These are phyloP conservation scores for Betta splendens DNA, from an alignment of 2,797 vertebrate species.

Conservation along the genomic window DNA sequence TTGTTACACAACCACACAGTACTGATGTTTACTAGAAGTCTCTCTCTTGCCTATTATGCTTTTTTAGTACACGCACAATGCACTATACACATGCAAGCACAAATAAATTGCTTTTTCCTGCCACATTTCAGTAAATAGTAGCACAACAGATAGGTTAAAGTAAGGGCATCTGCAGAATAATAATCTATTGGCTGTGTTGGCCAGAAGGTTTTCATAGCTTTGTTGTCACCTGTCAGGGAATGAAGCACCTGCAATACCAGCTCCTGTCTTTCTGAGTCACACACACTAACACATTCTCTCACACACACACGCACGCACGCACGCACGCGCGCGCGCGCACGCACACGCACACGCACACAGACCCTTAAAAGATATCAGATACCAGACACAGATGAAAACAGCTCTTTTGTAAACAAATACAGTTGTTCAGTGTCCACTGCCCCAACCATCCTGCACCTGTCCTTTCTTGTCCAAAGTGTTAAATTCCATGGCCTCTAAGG, in stretches of 20 bases:
- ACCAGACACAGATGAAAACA: slow-evolving; percentile 26
- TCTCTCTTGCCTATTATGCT: too few species aligned
- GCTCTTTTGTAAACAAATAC: slow-evolving; percentile 30
- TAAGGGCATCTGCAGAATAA: slow-evolving; percentile 47
- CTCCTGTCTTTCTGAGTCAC: slow-evolving; percentile 61
- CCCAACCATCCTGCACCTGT: slow-evolving; percentile 59
- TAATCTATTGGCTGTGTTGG: slow-evolving; percentile 66
- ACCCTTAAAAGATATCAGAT: too few species aligned
- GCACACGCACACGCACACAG: slow-evolving; percentile 2
- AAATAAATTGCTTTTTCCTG: too few species aligned
- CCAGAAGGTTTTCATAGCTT: slow-evolving; percentile 69
- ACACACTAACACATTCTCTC: slow-evolving; percentile 1
- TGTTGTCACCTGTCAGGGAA: slow-evolving; percentile 68
- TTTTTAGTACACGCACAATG: slow-evolving; percentile 17
- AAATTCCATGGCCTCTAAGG: slow-evolving; percentile 51
- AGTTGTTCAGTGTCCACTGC: slow-evolving; percentile 34
- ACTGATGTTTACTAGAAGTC: neutral
- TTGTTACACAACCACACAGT: slow-evolving; percentile 17
- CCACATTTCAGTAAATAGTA: too few species aligned
- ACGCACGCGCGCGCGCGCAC: too few species aligned
- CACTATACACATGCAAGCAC: neutral
- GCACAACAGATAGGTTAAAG: slow-evolving; percentile 43
- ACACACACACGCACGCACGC: slow-evolving; percentile 13
- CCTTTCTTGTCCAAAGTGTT: slow-evolving; percentile 63
- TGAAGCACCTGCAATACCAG: slow-evolving; percentile 43